phyloP scores from a whole-genome alignment of 2,888 invertebrate genomes.

The Dichetophora obliterata region DNA sequence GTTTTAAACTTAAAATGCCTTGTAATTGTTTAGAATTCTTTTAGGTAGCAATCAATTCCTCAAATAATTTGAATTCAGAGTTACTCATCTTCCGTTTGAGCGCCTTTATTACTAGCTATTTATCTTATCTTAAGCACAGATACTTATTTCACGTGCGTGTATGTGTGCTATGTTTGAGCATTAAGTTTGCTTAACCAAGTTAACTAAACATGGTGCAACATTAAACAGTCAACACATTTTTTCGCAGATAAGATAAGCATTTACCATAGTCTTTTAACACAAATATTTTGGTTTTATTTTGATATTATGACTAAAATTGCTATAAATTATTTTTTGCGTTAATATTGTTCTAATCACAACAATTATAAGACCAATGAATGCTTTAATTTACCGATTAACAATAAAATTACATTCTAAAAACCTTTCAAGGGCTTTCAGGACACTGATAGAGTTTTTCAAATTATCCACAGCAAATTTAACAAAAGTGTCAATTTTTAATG shows the following conservation, averaged over 20 bases:
- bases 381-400: no score
- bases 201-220: neutral
- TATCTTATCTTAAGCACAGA: constrained; percentile 26
- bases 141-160: neutral
- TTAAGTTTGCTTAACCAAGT: constrained; percentile 15
- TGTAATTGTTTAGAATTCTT: no score
- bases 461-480: no score
- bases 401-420: no score
- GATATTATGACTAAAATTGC: neutral
- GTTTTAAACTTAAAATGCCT: no score
- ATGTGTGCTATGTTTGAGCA: neutral
- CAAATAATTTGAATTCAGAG: no score
- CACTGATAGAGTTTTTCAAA: no score
- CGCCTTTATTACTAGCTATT: neutral
- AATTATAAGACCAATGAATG: no score
- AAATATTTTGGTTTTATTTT: neutral
- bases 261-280: neutral
- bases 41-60: no score
- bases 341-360: neutral
- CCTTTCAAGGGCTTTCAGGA: no score
- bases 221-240: constrained; percentile 1
- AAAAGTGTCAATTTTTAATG: no score
- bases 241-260: constrained; percentile 25
- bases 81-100: neutral
- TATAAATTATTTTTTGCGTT: neutral